Evolutionary conservation across 2,888 invertebrate genomes (phyloP).

Genomic region (Tachina lurida): DNA sequence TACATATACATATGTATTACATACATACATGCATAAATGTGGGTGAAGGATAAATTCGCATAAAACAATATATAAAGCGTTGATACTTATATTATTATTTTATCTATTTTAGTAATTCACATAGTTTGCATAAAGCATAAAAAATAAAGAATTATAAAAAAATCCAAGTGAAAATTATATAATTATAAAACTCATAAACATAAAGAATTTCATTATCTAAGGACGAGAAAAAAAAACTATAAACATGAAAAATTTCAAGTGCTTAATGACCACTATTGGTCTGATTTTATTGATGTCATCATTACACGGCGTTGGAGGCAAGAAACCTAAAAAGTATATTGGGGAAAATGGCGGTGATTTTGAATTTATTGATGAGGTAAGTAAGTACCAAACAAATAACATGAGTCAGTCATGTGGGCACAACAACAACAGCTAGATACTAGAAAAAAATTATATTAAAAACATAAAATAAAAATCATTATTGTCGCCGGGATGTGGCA

Average conservation of each 20-base stretch:
- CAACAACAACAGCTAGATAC: background rate
- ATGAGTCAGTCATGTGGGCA: conserved; percentile 26
- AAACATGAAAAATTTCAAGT: conserved; percentile 80
- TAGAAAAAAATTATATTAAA: background rate
- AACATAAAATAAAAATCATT: conserved; percentile 14
- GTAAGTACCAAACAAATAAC: conserved; percentile 75
- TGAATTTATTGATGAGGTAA: conserved; percentile 91
- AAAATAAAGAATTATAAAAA: background rate
- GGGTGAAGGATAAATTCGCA: conserved; percentile 51
- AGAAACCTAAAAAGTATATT: conserved; percentile 88
- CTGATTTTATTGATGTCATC: conserved; percentile 82
- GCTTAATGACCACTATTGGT: conserved; percentile 79
- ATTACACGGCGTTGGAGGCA: conserved; percentile 80
- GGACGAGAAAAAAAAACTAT: background rate
- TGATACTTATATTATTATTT: background rate
- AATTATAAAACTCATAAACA: background rate
- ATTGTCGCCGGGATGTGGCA: background rate
- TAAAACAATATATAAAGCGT: background rate
- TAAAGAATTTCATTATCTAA: background rate
- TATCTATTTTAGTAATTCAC: conserved; percentile 24
- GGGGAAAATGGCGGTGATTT: conserved; percentile 88
- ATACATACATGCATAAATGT: background rate
- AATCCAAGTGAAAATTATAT: background rate
- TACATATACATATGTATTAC: conserved; percentile 8
- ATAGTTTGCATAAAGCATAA: background rate